Base-by-base conservation (phyloP, 2,888 invertebrate species). In the Tineola bisselliella region DNA sequence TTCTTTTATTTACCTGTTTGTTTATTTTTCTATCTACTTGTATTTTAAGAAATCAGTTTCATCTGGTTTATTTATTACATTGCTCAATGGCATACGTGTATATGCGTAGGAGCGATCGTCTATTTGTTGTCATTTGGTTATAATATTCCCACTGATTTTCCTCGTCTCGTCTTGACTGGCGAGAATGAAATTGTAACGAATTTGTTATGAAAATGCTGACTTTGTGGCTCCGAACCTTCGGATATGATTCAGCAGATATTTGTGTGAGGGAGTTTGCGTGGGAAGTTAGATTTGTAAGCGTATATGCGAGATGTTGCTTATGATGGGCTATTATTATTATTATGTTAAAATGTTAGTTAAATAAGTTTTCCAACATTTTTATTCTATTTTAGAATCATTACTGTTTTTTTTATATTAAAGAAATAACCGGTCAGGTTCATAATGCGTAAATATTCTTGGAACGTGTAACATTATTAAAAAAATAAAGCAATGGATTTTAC, bases 201-300 rank as follows among this genome's bases (percentile, higher is more conserved):
- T 54, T n/a, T 54, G 54, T 54, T 54, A 54, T 54, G 54, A 54
- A 54, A 54, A 54, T 48, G 25, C 54, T 54, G 19, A 54, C 54
- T 54, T 54, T 54, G 54, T 54, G 54, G 25, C 54, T 54, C 54
- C 54, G 54, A 54, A 19, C 25, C 54, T 54, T 54, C 54, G 54
- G 54, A 54, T 54, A 54, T 54, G 54, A 54, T 54, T 54, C 54
- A 54, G 54, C 54, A 25, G 18, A 54, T 54, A 19, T 1, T 54
- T 18, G 15, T 52, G 54, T 25, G 3, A 54, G 54, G 25, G 54
- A 25, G 25, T 8, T 1, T 25, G 54, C 54, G 54, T 54, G 54
- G 54, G 54, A 15, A 3, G 15, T 52, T 48, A 15, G 15, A 48
- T 48, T 48, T 48, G 48, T 48, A 6, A 17, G 48, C 48, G 10